These are phyloP conservation scores for Melanotaenia nigrans DNA, from an alignment of 2,797 vertebrate species.

Conservation along the genomic window DNA sequence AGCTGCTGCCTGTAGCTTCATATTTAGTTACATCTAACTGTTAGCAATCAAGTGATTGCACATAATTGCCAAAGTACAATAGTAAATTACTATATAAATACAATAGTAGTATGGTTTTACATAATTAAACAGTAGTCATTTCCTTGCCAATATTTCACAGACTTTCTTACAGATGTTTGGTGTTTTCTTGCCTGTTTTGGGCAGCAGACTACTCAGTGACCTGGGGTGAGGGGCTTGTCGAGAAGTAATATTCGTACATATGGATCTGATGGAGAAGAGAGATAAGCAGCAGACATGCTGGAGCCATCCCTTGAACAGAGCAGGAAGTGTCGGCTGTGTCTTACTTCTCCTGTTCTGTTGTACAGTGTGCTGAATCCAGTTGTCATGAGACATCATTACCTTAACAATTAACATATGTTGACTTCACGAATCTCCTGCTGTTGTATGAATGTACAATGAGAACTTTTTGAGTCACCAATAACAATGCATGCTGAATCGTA, in stretches of 20 bases:
- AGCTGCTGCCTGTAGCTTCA: not conserved
- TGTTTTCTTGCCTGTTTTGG: slow-evolving; percentile 10
- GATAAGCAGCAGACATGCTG: slow-evolving; percentile 82
- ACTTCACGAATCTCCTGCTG: slow-evolving; percentile 33
- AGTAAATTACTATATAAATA: not conserved
- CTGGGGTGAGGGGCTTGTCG: slow-evolving; percentile 34
- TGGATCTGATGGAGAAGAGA: slow-evolving; percentile 85
- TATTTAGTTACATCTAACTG: not conserved
- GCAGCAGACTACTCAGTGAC: slow-evolving; percentile 45
- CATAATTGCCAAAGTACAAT: not conserved
- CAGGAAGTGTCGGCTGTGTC: slow-evolving; percentile 78
- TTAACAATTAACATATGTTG: slow-evolving; percentile 19
- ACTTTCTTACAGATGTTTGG: slow-evolving; percentile 19
- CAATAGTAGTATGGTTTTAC: not conserved
- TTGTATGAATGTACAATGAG: slow-evolving; percentile 4
- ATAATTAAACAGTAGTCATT: not conserved
- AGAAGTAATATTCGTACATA: slow-evolving; percentile 70
- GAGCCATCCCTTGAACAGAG: slow-evolving; percentile 80
- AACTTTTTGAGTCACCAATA: not conserved
- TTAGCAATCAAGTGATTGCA: not conserved
- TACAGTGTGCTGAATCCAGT: slow-evolving; percentile 32
- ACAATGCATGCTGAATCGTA: not conserved
- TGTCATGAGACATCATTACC: slow-evolving; percentile 49
- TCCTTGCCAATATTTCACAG: not conserved
- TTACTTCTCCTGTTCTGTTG: slow-evolving; percentile 71